A percentile compares a stretch with the other conserved stretches of the same genome.
These are phyloP conservation scores for Ahaetulla prasina DNA, from an alignment of 2,113 vertebrate genomes.

Conservation along the genomic window DNA sequence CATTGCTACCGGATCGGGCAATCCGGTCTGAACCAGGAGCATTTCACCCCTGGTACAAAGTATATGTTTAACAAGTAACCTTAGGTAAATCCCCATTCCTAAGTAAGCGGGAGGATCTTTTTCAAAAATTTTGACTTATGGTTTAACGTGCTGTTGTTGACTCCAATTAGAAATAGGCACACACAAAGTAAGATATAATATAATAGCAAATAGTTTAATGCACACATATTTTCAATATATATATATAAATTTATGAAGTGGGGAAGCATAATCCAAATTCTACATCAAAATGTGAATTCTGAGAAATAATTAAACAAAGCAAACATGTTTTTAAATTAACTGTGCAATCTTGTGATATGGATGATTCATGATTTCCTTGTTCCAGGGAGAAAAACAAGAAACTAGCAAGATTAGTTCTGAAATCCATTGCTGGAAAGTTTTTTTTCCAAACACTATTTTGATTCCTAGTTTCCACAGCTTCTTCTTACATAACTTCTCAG, in stretches of 20 bases:
- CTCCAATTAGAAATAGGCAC: not conserved
- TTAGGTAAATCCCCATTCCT: not conserved
- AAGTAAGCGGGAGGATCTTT: not conserved
- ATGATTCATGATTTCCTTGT: not conserved
- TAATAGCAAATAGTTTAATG: not conserved
- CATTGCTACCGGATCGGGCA: too few species aligned
- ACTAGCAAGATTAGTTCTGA: not conserved
- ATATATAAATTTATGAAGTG: not conserved
- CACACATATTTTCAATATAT: not conserved
- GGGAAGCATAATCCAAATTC: not conserved
- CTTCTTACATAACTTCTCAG: not conserved
- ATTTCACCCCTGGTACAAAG: too few species aligned
- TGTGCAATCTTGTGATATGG: not conserved
- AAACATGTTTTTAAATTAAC: not conserved
- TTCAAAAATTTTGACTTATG: not conserved
- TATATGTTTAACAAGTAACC: not conserved
- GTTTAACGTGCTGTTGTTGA: not conserved
- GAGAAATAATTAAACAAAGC: not conserved
- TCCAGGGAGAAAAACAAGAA: not conserved
- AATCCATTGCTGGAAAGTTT: not conserved
- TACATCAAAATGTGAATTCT: not conserved
- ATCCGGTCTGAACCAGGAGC: too few species aligned
- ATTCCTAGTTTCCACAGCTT: not conserved
- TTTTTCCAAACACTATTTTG: not conserved
- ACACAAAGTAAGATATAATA: not conserved